A percentile compares a stretch with the other conserved stretches of the same genome.
Evolutionary conservation across 1,140 invertebrate species (phyloP).

Genomic region (Halesus radiatus): DNA sequence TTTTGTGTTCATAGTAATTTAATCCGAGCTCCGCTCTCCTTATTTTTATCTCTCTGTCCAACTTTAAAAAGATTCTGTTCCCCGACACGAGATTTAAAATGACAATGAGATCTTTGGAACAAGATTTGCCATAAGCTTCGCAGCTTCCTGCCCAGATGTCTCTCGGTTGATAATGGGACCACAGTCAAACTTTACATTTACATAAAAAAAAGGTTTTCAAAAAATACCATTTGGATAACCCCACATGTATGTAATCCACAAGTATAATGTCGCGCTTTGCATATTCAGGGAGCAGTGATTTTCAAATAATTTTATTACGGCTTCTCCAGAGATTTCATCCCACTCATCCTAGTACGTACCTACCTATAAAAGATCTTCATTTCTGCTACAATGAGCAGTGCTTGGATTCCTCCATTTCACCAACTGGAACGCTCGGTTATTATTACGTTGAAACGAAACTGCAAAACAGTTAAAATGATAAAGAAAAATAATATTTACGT

Average conservation of each 20-base stretch:
- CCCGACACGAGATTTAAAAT: slow-evolving; percentile 3
- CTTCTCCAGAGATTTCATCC: neutral
- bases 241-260: slow-evolving; percentile 6
- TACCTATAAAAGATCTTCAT: too few relatives aligned
- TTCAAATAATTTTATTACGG: neutral
- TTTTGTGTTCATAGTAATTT: too few relatives aligned
- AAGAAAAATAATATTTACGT: too few relatives aligned
- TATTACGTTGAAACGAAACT: too few relatives aligned
- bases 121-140: slow-evolving; percentile 23
- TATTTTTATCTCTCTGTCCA: neutral
- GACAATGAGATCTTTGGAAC: slow-evolving; percentile 25
- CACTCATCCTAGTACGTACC: neutral
- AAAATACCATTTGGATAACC: neutral
- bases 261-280: neutral
- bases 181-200: slow-evolving; percentile 11
- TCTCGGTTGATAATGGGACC: slow-evolving; percentile 1
- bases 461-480: too few relatives aligned
- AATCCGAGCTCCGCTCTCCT: too few relatives aligned
- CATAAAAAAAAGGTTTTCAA: slow-evolving; percentile 21
- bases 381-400: too few relatives aligned
- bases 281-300: slow-evolving; percentile 11
- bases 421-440: too few relatives aligned
- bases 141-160: slow-evolving; percentile 28
- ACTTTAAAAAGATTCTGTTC: neutral
- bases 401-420: too few relatives aligned